Percentiles rank a stretch among this genome's conserved stretches.
phyloP scores from a whole-genome alignment of 2,888 invertebrate genomes.

The Idaea straminata region DNA sequence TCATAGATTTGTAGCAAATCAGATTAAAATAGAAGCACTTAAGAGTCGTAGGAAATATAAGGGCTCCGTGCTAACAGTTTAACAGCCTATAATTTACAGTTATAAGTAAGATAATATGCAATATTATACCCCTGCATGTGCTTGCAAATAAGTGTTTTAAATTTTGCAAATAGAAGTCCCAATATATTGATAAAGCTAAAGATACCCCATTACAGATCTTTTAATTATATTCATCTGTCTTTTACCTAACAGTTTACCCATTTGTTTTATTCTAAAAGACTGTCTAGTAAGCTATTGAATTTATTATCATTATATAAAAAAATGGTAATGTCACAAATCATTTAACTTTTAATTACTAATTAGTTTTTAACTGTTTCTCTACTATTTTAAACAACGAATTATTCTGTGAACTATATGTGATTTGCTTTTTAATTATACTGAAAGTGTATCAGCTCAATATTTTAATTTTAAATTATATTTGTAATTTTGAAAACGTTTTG shows the following conservation, averaged over 20 bases:
- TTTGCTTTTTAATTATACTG: slow-evolving; percentile 34
- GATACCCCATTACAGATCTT: too few species aligned
- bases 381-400: slow-evolving; percentile 69
- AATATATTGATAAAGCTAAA: too few species aligned
- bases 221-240: too few species aligned
- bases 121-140: too few species aligned
- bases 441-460: slow-evolving; percentile 39
- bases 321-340: slow-evolving; percentile 63
- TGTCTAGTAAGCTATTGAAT: slow-evolving; percentile 77
- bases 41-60: too few species aligned
- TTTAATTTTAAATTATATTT: slow-evolving; percentile 26
- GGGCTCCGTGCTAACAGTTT: too few species aligned
- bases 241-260: slow-evolving; percentile 48
- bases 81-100: too few species aligned
- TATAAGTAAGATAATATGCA: too few species aligned
- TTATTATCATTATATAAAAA: slow-evolving; percentile 50
- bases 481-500: slow-evolving; percentile 14
- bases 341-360: slow-evolving; percentile 67
- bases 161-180: too few species aligned
- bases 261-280: slow-evolving; percentile 71
- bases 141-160: too few species aligned
- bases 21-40: too few species aligned
- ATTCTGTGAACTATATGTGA: slow-evolving; percentile 55
- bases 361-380: slow-evolving; percentile 54
- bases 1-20: too few species aligned